Conservation (phyloP, 1,140 invertebrate genomes). For the Melitaea cinxia region DNA sequence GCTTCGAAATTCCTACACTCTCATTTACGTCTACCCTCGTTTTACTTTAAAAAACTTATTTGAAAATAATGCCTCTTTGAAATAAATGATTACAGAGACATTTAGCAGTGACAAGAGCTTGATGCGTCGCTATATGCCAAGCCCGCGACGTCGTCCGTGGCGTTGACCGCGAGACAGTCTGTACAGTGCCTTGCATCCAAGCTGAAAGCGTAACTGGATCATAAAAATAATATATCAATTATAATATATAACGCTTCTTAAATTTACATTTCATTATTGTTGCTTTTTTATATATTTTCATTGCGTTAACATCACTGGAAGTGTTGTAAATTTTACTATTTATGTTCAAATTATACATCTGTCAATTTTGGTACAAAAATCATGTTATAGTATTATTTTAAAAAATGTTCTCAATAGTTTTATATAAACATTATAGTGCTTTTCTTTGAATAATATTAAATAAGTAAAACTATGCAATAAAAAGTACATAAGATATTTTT, state of each 20-base stretch:
- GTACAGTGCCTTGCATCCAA: not conserved
- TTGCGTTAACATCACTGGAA: not conserved
- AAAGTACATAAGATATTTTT: not conserved
- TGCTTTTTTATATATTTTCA: not conserved
- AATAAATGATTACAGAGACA: constrained; percentile 53
- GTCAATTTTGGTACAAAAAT: no score
- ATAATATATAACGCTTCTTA: not conserved
- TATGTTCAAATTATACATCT: no score
- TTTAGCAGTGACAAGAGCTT: constrained; percentile 61
- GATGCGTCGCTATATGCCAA: constrained; percentile 50
- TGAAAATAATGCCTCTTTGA: not conserved
- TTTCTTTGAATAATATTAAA: not conserved
- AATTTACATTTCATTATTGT: not conserved
- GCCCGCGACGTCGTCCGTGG: constrained; percentile 68
- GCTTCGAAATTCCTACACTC: not conserved
- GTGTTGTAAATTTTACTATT: not conserved
- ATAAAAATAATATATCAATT: not conserved
- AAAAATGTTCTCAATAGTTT: not conserved
- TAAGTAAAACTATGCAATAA: not conserved
- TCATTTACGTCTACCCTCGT: not conserved
- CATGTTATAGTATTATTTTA: no score
- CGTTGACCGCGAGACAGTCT: constrained; percentile 55
- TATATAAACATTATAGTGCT: not conserved
- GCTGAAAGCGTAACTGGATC: not conserved
- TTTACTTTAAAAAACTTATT: not conserved